Evolutionary conservation across 1,140 invertebrate genomes (phyloP), one percentile per base, ranked within the genome.

Genomic region (Chironomus striatipennis): DNA sequence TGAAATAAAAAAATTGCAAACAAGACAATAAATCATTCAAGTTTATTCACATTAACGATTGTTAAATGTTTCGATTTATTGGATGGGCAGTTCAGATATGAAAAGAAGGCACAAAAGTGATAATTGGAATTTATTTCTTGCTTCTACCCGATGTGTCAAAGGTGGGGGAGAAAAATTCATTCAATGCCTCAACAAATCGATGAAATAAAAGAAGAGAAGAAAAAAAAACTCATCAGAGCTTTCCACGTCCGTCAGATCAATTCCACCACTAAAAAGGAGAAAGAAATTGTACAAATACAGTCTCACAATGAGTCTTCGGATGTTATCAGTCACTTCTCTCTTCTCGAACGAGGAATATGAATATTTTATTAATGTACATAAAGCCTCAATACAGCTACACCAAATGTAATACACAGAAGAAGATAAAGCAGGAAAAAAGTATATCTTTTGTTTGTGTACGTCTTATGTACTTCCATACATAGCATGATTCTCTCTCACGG

Each of bases 241-340:
- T n/a, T 57, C 47, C n/a, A 5, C n/a, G 47, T 57, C 47, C 47
- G 47, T 57, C 47, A 57, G 47, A 57, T 57, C 47, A n/a, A 12
- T n/a, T 57, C 47, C 47, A 57, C 47, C 47, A 57, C 47, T 10
- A 57, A 57, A n/a, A 47, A 47, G 9, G 47, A 57, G 47, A 57
- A 15, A 57, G 47, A 57, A n/a, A 57, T 57, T 57, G 43, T 47
- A 57, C 47, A 57, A 57, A 57, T 57, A 57, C 47, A 57, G n/a
- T n/a, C n/a, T 57, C 15, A 5, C 1, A 34, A 34, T 57, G 12
- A n/a, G n/a, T 57, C 4, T 57, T 57, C 47, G 47, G 47, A 57
- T 57, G 47, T 57, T 57, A 57, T 57, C 47, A 57, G 47, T n/a
- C 12, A 57, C 5, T 57, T 34, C 24, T 34, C 24, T 34, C 12